Evolutionary conservation across 1,140 invertebrate genomes (phyloP).

Genomic region (Drosophila willistoni): DNA sequence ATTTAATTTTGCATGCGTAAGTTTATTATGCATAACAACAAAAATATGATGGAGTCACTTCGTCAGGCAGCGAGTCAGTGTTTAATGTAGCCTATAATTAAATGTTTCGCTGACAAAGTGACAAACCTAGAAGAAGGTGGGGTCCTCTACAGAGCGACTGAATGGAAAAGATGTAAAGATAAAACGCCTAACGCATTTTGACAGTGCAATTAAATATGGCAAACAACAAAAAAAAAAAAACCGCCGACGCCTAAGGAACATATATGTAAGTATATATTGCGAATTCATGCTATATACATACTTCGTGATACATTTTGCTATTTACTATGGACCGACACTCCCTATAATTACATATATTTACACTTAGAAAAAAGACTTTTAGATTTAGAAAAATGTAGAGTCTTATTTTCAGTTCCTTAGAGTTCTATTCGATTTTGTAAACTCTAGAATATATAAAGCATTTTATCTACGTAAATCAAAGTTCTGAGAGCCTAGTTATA

Average conservation of each 20-base stretch:
- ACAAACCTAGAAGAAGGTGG: slow-evolving; percentile 5
- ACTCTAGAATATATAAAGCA: no score
- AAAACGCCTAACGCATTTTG: slow-evolving; percentile 21
- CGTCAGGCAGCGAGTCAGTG: slow-evolving; percentile 1
- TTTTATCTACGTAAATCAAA: no score
- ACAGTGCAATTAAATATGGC: slow-evolving; percentile 13
- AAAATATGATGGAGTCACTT: slow-evolving; percentile 17
- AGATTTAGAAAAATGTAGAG: no score
- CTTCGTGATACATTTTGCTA: not conserved
- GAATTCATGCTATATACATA: not conserved
- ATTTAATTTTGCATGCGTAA: slow-evolving; percentile 23
- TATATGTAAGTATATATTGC: no score
- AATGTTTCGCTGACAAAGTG: slow-evolving; percentile 10
- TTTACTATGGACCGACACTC: not conserved
- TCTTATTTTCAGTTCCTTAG: no score
- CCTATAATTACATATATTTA: not conserved
- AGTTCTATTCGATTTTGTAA: no score
- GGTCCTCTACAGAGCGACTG: not conserved
- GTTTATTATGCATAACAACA: slow-evolving; percentile 23
- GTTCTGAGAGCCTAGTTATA: no score
- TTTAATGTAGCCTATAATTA: slow-evolving; percentile 23
- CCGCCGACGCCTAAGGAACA: not conserved
- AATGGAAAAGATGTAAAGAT: not conserved
- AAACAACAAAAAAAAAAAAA: slow-evolving; percentile 2
- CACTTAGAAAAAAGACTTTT: no score